phyloP scores from a whole-genome alignment of 2,113 vertebrate species.

The Serilophus lunatus region DNA sequence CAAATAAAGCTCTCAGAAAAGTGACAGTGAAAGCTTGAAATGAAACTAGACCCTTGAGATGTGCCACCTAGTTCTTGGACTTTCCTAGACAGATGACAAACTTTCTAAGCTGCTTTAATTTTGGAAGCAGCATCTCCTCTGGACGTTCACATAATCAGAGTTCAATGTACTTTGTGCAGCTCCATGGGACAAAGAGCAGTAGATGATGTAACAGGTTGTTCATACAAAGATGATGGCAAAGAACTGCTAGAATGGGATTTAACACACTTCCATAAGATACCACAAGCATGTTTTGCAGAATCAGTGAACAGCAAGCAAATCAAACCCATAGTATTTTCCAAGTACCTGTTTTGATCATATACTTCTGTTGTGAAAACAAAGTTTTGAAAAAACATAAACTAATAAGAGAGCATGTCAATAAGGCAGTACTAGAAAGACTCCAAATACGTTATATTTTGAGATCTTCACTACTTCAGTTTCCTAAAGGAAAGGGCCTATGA shows the following conservation, averaged over 20 bases:
- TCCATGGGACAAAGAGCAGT: neutral
- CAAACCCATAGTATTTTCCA: neutral
- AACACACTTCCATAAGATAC: neutral
- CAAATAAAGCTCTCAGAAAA: neutral
- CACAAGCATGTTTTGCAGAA: neutral
- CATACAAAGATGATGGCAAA: neutral
- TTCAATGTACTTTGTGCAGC: neutral
- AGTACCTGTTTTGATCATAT: neutral
- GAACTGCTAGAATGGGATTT: neutral
- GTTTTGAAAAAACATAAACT: neutral
- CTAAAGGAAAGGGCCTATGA: neutral
- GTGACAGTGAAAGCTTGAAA: neutral
- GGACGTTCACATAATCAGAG: neutral
- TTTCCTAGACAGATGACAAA: neutral
- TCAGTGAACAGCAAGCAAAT: neutral
- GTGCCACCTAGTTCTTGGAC: neutral
- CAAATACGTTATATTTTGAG: neutral
- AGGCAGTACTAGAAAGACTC: neutral
- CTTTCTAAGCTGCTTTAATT: neutral
- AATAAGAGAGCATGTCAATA: neutral
- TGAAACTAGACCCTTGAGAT: neutral
- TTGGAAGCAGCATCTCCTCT: neutral
- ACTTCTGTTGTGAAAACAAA: neutral
- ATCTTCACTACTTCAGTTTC: neutral
- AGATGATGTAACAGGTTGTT: neutral